These are phyloP conservation scores for Mystacornis crossleyi DNA, from an alignment of 2,113 vertebrate genomes.

Conservation along the genomic window DNA sequence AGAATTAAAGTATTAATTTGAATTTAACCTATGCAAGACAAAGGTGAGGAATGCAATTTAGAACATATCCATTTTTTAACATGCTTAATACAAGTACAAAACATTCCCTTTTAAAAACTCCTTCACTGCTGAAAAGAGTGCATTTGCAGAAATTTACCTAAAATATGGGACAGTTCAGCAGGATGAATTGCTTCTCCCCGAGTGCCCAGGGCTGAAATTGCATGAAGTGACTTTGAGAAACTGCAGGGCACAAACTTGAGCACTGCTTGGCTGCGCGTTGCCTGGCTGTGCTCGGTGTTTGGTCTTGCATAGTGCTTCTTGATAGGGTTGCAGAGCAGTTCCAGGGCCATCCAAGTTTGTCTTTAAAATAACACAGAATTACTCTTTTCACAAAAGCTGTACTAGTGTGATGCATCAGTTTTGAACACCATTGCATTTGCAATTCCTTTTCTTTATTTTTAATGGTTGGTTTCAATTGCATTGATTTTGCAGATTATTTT, in stretches of 20 bases:
- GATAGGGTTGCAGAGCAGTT: not conserved
- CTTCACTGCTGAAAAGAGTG: not conserved
- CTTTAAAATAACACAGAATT: not conserved
- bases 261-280: not conserved
- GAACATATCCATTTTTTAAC: not conserved
- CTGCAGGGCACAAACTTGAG: not conserved
- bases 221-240: not conserved
- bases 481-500: not conserved
- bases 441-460: not conserved
- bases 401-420: not conserved
- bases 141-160: not conserved
- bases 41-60: not conserved
- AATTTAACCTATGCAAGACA: not conserved
- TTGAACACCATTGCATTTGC: not conserved
- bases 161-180: not conserved
- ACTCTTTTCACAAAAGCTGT: not conserved
- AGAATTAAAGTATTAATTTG: constrained; percentile 46
- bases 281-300: not conserved
- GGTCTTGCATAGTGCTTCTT: not conserved
- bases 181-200: not conserved
- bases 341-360: not conserved
- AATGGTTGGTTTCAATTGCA: not conserved
- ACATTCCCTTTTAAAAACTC: not conserved
- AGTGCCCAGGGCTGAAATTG: not conserved
- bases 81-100: not conserved